phyloP scores from a whole-genome alignment of 2,113 vertebrate species.

The Dascyllus trimaculatus region DNA sequence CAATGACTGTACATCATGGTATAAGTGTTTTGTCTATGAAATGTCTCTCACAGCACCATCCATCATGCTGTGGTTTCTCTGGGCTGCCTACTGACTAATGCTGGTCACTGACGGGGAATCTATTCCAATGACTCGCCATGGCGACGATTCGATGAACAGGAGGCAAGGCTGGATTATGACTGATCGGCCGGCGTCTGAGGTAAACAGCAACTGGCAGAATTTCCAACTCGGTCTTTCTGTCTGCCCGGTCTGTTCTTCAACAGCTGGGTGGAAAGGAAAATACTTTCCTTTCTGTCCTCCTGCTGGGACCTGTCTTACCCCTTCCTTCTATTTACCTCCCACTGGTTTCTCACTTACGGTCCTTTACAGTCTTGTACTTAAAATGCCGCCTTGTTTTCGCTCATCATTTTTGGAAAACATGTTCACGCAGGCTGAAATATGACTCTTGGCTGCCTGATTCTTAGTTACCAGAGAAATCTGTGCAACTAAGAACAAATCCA shows the following conservation, averaged over 20 bases:
- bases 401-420: background rate
- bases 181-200: conserved; percentile 13
- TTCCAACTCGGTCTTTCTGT: conserved; percentile 36
- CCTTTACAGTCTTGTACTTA: background rate
- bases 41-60: conserved; percentile 5
- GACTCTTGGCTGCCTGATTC: background rate
- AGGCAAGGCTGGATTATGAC: conserved; percentile 39
- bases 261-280: conserved; percentile 39
- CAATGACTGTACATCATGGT: background rate
- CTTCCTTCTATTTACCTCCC: conserved; percentile 17
- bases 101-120: conserved; percentile 29
- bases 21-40: conserved; percentile 10
- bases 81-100: conserved; percentile 34
- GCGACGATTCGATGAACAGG: conserved; percentile 33
- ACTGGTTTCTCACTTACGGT: background rate
- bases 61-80: conserved; percentile 46
- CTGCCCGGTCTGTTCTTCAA: conserved; percentile 22
- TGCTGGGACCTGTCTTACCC: conserved; percentile 54
- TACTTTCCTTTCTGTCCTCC: conserved; percentile 10
- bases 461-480: no score
- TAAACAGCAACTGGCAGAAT: conserved; percentile 33
- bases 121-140: conserved; percentile 7
- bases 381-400: background rate
- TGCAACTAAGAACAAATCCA: no score
- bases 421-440: conserved; percentile 15